Evolutionary conservation across 2,888 invertebrate species (phyloP).

Genomic region (Sesia bembeciformis): DNA sequence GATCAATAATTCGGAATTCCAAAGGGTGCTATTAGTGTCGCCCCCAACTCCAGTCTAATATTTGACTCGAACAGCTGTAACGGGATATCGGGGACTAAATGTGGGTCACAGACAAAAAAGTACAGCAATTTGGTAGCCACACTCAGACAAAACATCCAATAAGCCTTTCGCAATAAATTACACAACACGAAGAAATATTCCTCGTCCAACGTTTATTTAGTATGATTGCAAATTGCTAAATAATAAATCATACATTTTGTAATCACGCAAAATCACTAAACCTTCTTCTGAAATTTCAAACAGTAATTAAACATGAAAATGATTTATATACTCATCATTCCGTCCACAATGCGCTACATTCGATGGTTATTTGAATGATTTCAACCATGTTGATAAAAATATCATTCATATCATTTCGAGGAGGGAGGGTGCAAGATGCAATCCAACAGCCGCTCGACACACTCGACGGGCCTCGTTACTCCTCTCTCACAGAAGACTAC

Average conservation of each 20-base stretch:
- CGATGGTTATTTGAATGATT: too few relatives aligned
- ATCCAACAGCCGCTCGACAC: too few relatives aligned
- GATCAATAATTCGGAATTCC: neutral
- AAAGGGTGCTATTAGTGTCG: neutral
- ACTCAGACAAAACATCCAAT: neutral
- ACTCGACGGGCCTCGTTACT: too few relatives aligned
- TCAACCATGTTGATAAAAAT: too few relatives aligned
- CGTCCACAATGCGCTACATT: too few relatives aligned
- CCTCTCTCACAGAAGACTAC: too few relatives aligned
- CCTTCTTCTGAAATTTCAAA: too few relatives aligned
- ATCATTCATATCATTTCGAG: too few relatives aligned
- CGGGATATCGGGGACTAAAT: conserved; percentile 15
- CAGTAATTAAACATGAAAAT: too few relatives aligned
- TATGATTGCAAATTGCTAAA: neutral
- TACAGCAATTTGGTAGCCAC: conserved; percentile 2
- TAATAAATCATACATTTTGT: neutral
- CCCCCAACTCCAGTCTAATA: neutral
- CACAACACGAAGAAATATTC: neutral
- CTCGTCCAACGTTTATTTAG: neutral
- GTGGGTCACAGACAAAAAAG: conserved; percentile 12
- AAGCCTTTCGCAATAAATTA: neutral
- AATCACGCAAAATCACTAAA: neutral
- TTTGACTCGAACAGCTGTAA: conserved; percentile 7
- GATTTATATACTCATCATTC: too few relatives aligned
- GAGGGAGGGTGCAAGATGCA: too few relatives aligned